Base-by-base conservation (phyloP, 2,797 vertebrate species). In the Helicolenus hilgendorfi region DNA sequence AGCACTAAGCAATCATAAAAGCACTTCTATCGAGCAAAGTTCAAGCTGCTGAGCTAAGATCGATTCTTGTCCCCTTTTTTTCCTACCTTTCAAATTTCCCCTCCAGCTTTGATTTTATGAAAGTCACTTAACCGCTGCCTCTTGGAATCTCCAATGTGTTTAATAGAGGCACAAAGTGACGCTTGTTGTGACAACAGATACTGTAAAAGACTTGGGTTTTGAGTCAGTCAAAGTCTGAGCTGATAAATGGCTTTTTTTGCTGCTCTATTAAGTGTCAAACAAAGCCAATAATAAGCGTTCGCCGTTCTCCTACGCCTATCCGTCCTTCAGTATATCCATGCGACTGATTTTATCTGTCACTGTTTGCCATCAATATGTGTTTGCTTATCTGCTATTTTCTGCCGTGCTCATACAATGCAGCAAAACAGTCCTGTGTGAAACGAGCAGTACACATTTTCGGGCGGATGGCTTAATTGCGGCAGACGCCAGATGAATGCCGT, bases 381-480 rank as follows among this genome's bases (percentile, higher is more conserved):
- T 91, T 81, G 62, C 78, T 89, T 91, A 82, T 83, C 60, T 72
- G 74, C 76, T 77, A 18, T 88, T 92, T 90, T 88, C 77, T 84
- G 67, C 85, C 72, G 73, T 73, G 75, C 83, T 84, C 62, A 73
- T 68, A 94, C 83, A 92, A 90, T 79, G 83, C 81, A 45, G 67
- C 62, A 76, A 27, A 88, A 80, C 81, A 78, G 53, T 84, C 67
- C 55, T 22, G 64, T 22, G 67, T 55, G 55, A 80, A 85, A 89
- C 14, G 18, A 77, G 70, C 67, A 62, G 83, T 70, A 62, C 27
- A 68, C 80, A 35, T 84, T 87, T 83, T 81, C 45, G 29, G 63
- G 7, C 4, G 4, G 77, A 79, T 31, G 55, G 56, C 84, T 91
- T 95, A 94, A 95, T 96, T 90, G 82, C 89, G 75, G 93, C 91